Conservation (phyloP, 1,140 invertebrate genomes). For the Rhysida immarginata region DNA sequence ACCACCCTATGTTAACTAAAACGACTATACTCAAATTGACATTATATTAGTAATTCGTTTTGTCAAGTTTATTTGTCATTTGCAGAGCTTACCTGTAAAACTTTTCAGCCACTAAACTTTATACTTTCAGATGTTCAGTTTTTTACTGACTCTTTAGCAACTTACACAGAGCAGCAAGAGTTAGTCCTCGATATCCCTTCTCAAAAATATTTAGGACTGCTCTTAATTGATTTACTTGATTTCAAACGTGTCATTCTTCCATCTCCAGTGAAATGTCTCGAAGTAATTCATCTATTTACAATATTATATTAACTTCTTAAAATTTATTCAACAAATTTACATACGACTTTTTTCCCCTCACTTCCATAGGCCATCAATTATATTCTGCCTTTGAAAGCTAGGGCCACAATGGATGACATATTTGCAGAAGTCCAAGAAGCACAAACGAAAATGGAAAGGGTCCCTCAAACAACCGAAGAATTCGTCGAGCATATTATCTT, state of each 20-base stretch:
- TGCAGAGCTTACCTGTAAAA: no score
- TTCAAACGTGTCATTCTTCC: constrained; percentile 52
- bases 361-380: constrained; percentile 27
- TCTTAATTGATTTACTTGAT: constrained; percentile 46
- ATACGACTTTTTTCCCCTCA: no score
- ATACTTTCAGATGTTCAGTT: no score
- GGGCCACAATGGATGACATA: constrained; percentile 40
- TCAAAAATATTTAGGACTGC: constrained; percentile 43
- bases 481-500: constrained; percentile 51
- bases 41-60: no score
- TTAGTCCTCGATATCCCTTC: constrained; percentile 43
- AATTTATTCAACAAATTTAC: no score
- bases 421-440: constrained; percentile 42
- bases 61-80: no score
- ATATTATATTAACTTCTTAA: no score
- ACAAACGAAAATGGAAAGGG: constrained; percentile 41
- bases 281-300: constrained; percentile 29
- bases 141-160: no score
- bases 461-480: constrained; percentile 43
- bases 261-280: constrained; percentile 46
- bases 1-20: no score
- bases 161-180: background rate
- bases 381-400: constrained; percentile 36
- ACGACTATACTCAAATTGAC: no score
- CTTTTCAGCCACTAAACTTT: no score